These are phyloP conservation scores for Gallinago paraguaiae DNA, from an alignment of 2,113 vertebrate genomes.

Conservation along the genomic window DNA sequence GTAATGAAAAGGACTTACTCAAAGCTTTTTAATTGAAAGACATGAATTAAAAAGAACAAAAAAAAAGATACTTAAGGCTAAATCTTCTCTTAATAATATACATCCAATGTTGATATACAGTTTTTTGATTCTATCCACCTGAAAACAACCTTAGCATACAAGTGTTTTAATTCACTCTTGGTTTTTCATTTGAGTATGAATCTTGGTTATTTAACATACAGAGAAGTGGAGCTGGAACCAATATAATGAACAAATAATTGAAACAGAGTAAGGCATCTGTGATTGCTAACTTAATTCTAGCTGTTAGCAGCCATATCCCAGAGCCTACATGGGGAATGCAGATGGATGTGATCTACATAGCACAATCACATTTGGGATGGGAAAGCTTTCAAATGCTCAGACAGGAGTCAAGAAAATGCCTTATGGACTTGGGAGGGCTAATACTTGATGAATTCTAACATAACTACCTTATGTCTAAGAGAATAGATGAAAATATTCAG, in stretches of 20 bases:
- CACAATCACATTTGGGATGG: neutral
- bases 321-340: neutral
- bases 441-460: neutral
- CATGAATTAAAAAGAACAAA: neutral
- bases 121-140: neutral
- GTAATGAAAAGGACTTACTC: neutral
- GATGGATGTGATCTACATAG: neutral
- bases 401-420: neutral
- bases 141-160: neutral
- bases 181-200: neutral
- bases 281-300: neutral
- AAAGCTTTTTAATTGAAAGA: neutral
- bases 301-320: neutral
- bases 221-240: neutral
- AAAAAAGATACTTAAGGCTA: neutral
- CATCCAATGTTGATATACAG: neutral
- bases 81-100: neutral
- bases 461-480: neutral
- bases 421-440: neutral
- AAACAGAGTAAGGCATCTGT: neutral
- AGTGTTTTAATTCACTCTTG: neutral
- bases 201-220: neutral
- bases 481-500: neutral
- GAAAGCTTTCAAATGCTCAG: neutral
- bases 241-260: neutral